A percentile compares a stretch with the other conserved stretches of the same genome.
Conservation (phyloP, 1,140 invertebrate species). For the Drosophila quadrilineata region DNA sequence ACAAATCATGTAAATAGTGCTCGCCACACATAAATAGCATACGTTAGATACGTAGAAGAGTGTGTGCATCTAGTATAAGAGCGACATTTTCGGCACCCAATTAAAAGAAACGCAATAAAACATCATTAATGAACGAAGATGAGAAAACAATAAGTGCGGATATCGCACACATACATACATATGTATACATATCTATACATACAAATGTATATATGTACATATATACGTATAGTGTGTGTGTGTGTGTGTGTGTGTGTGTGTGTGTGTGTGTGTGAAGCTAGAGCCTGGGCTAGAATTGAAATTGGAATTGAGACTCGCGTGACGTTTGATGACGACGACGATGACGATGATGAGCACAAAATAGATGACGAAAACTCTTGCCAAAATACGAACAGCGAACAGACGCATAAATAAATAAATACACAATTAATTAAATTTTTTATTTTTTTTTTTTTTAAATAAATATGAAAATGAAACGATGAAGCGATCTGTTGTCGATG, state of each 20-base stretch:
- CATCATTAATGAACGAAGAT: slow-evolving; percentile 4
- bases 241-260: not conserved
- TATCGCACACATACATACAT: slow-evolving; percentile 9
- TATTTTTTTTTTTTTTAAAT: too few species aligned
- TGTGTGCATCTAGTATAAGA: slow-evolving; percentile 22
- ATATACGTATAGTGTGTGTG: not conserved
- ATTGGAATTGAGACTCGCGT: slow-evolving; percentile 14
- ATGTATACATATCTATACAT: slow-evolving; percentile 4
- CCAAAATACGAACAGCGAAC: slow-evolving; percentile 12
- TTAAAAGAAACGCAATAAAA: slow-evolving; percentile 10
- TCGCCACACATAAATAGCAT: slow-evolving; percentile 9
- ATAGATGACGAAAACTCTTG: slow-evolving; percentile 32
- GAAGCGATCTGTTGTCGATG: slow-evolving; percentile 13
- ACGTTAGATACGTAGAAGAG: slow-evolving; percentile 4
- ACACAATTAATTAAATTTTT: slow-evolving; percentile 70
- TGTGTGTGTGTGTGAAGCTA: not conserved
- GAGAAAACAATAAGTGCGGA: slow-evolving; percentile 11
- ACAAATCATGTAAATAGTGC: not conserved
- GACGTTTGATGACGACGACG: slow-evolving; percentile 49
- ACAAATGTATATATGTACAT: slow-evolving; percentile 4
- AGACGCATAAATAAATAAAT: slow-evolving; percentile 55
- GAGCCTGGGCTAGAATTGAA: not conserved
- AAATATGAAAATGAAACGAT: slow-evolving; percentile 55
- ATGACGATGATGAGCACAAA: slow-evolving; percentile 20
- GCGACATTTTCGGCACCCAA: slow-evolving; percentile 20